Percentiles rank a stretch among this genome's conserved stretches.
These are phyloP conservation scores for Sericinus montela DNA, from an alignment of 2,888 invertebrate genomes.

Conservation along the genomic window DNA sequence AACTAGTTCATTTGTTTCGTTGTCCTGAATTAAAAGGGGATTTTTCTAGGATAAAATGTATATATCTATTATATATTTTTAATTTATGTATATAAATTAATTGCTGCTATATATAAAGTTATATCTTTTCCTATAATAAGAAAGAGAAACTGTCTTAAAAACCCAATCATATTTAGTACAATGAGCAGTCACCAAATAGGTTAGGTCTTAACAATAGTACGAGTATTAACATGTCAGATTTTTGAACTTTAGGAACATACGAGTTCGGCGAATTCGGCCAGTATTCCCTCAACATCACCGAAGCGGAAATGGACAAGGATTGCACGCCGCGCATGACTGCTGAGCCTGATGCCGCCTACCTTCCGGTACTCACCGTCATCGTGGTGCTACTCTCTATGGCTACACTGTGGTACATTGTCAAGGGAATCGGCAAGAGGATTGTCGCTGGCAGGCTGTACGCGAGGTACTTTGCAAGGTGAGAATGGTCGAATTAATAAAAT, in stretches of 20 bases:
- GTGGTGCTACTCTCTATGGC: slow-evolving; percentile 69
- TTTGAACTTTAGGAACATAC: slow-evolving; percentile 44
- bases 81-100: too few species aligned
- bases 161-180: too few species aligned
- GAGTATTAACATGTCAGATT: too few species aligned
- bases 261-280: slow-evolving; percentile 67
- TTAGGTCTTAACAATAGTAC: too few species aligned
- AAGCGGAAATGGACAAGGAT: slow-evolving; percentile 28
- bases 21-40: too few species aligned
- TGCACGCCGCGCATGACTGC: slow-evolving; percentile 62
- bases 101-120: too few species aligned
- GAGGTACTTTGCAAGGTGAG: slow-evolving; percentile 65
- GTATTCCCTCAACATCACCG: slow-evolving; percentile 51
- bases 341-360: slow-evolving; percentile 67
- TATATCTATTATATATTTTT: too few species aligned
- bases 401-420: slow-evolving; percentile 70
- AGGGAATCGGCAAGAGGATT: slow-evolving; percentile 62
- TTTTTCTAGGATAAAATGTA: too few species aligned
- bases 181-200: too few species aligned
- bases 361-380: slow-evolving; percentile 64
- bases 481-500: background rate
- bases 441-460: slow-evolving; percentile 62
- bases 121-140: too few species aligned
- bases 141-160: too few species aligned
- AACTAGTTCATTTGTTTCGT: too few species aligned